A percentile compares a stretch with the other conserved stretches of the same genome.
Evolutionary conservation across 2,888 invertebrate species (phyloP).

Genomic region (Poecilus cupreus): DNA sequence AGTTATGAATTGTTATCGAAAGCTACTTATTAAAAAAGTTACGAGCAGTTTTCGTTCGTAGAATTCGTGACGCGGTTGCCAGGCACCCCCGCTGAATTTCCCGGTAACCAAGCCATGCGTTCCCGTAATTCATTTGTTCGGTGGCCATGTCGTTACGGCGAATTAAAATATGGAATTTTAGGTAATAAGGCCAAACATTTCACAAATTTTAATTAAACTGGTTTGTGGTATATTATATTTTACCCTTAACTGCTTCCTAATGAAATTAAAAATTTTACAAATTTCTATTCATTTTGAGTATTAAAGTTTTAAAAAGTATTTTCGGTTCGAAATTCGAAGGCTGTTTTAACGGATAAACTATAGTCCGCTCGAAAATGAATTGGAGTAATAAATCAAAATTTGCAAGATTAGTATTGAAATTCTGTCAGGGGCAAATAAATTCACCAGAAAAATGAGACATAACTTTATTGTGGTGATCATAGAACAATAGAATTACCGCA

Average conservation of each 20-base stretch:
- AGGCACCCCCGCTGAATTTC: background rate
- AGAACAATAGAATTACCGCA: too few relatives aligned
- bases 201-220: background rate
- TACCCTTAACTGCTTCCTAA: background rate
- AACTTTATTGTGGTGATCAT: too few relatives aligned
- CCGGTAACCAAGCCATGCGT: background rate
- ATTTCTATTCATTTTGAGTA: background rate
- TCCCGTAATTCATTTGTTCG: conserved; percentile 13
- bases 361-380: too few relatives aligned
- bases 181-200: background rate
- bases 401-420: too few relatives aligned
- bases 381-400: too few relatives aligned
- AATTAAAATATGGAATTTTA: background rate
- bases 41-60: background rate
- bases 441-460: too few relatives aligned
- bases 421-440: too few relatives aligned
- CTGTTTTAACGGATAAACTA: too few relatives aligned
- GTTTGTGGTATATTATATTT: background rate
- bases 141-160: background rate
- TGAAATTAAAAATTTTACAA: background rate
- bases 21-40: conserved; percentile 48
- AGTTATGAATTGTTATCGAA: conserved; percentile 53
- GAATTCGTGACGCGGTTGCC: background rate
- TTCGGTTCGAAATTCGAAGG: too few relatives aligned
- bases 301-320: too few relatives aligned